These are phyloP conservation scores for Drosophila cracens DNA, from an alignment of 2,888 invertebrate species.

Conservation along the genomic window DNA sequence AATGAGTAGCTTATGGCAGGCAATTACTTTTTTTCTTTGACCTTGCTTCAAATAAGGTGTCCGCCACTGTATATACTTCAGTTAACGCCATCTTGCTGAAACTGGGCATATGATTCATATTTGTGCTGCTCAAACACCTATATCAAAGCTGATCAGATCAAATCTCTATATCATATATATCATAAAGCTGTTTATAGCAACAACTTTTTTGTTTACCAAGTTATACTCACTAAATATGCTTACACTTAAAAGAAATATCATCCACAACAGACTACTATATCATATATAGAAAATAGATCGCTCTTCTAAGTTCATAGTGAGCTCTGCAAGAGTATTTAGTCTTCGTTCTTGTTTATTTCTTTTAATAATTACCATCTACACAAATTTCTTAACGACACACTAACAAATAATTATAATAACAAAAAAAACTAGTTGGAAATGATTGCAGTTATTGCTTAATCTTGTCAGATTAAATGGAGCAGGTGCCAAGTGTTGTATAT, in stretches of 20 bases:
- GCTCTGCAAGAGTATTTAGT: background rate
- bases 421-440: constrained; percentile 10
- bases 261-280: background rate
- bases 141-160: background rate
- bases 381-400: constrained; percentile 31
- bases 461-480: background rate
- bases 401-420: constrained; percentile 12
- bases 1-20: no score
- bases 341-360: background rate
- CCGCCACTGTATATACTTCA: no score
- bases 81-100: background rate
- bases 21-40: no score
- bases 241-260: background rate
- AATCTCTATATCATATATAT: background rate
- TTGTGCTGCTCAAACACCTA: background rate
- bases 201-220: background rate
- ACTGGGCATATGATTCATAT: background rate
- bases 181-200: background rate
- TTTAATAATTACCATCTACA: constrained; percentile 1
- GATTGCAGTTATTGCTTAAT: constrained; percentile 1
- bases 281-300: background rate
- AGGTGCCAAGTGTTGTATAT: constrained; percentile 2
- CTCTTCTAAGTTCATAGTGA: background rate
- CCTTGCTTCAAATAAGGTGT: no score
- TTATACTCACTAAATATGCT: background rate